Evolutionary conservation across 2,113 vertebrate species (phyloP), one percentile per base, ranked within the genome.

Genomic region (Mastomys coucha): DNA sequence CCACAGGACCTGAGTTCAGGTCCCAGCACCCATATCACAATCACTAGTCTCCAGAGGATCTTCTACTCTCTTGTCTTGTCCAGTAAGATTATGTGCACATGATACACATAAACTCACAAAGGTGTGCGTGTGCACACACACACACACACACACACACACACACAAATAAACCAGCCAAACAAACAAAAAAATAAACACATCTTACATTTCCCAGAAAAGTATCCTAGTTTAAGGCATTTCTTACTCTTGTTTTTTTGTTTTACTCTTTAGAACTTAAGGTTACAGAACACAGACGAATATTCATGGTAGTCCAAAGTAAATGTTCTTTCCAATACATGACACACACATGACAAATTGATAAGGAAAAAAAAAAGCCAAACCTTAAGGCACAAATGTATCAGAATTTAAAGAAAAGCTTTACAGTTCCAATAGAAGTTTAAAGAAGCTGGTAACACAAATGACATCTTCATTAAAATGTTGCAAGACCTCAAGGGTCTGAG

Each of bases 241-340:
- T 92, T 81, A 77, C 49, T 96, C 80, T 91, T 87, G 31, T 72
- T 42, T 78, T 91, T 90, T 89, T 78, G 26, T 91, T 91, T 93
- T 97, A 95, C 96, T 90, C 88, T 93, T 96, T 67, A 95, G 72
- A 17, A 69, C 42, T n/a, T 24, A 85, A 67, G 56, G 56, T 67
- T 39, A 76, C 56, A 75, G 88, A 89, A 65, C 22, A 94, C 11
- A 93, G 82, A 67, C 5, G 73, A 7, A 24, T 67, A 90, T 92
- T 93, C 88, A 89, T 63, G 76, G n/a, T 6, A 90, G 51, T 89
- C 22, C n/a, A 88, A 36, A 45, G 42, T 51, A 91, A 97, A 91
- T 42, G 31, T 39, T 95, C 65, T 96, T 92, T 93, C 39, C 86
- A 87, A 70, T 22, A 69, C 24, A n/a, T 88, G 56, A 24, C 84